Evolutionary conservation across 2,888 invertebrate genomes (phyloP), one percentile per base, ranked within the genome.

Genomic region (Eupithecia subfuscata): DNA sequence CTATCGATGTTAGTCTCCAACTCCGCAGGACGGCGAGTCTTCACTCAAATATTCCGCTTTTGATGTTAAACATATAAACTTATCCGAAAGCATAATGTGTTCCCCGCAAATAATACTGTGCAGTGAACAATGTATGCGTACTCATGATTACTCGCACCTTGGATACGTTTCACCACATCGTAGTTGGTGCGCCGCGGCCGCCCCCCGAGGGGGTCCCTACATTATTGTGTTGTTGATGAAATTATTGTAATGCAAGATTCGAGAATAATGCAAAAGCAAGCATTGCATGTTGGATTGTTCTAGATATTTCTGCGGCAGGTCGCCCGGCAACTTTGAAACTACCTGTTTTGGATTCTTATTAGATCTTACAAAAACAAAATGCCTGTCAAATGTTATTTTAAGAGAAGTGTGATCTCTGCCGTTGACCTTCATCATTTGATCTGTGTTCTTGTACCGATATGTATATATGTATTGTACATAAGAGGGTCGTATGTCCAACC

Each of bases 401-500:
- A 70, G 67, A 48, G 45, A 25, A 40, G 14, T 71, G 64, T 74
- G 76, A 80, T 78, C 77, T 79, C 78, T 69, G 67, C 69, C 71
- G 69, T 56, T 14, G 40, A n/a, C 65, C 75, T 30, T 8, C 48
- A 2, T 56, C n/a, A 8, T 43, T 76, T 73, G 76, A 79, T 77
- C 75, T 77, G 78, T 74, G 71, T 73, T 78, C 70, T 75, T 78
- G 69, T 48, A 48, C 52, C 64, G 67, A 70, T 74, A 80, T 85
- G 81, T 85, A 82, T 77, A 71, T 74, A 76, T 84, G 79, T 82
- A 77, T 75, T 83, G 81, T 81, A 82, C 79, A 84, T 82, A 81
- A 78, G 82, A 75, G 12, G 16, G 40, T 89, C 89, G 89, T 82
- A 84, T 89, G 91, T 92, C 89, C 92, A 92, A 91, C 88, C 83